Evolutionary conservation across 2,113 vertebrate species (phyloP).

Genomic region (Alouatta palliata): DNA sequence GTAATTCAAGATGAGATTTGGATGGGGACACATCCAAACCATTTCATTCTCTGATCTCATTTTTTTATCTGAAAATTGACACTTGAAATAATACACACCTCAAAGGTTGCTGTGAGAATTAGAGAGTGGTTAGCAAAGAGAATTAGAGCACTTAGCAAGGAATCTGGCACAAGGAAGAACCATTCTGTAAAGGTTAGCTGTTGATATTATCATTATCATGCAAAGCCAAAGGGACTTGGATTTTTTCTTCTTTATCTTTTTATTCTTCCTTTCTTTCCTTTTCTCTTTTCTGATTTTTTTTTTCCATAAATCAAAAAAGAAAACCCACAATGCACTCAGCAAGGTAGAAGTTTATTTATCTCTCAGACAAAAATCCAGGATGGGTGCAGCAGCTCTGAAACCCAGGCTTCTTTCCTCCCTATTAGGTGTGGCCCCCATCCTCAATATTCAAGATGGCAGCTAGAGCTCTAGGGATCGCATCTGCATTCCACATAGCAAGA

Average conservation of each 20-base stretch:
- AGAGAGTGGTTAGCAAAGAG: not conserved
- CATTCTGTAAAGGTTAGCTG: not conserved
- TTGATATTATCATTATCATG: not conserved
- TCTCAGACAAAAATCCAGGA: not conserved
- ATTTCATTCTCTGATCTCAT: not conserved
- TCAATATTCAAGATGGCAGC: not conserved
- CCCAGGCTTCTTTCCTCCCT: not conserved
- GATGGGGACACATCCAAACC: no score
- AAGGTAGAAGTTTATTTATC: not conserved
- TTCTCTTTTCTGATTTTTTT: not conserved
- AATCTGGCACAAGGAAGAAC: not conserved
- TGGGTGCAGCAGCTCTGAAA: not conserved
- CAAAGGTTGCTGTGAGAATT: not conserved
- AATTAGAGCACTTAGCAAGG: not conserved
- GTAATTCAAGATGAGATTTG: no score
- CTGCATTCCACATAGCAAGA: not conserved
- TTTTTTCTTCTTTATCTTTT: not conserved
- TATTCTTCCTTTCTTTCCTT: not conserved
- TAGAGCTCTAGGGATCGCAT: not conserved
- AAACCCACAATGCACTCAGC: not conserved
- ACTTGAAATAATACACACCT: not conserved
- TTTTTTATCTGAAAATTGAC: not conserved
- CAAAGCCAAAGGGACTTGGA: not conserved
- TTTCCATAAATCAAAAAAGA: not conserved
- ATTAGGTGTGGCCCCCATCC: not conserved